Evolutionary conservation across 2,888 invertebrate species (phyloP), one percentile per base, ranked within the genome.

Genomic region (Kuschelorhynchus macadamiae): DNA sequence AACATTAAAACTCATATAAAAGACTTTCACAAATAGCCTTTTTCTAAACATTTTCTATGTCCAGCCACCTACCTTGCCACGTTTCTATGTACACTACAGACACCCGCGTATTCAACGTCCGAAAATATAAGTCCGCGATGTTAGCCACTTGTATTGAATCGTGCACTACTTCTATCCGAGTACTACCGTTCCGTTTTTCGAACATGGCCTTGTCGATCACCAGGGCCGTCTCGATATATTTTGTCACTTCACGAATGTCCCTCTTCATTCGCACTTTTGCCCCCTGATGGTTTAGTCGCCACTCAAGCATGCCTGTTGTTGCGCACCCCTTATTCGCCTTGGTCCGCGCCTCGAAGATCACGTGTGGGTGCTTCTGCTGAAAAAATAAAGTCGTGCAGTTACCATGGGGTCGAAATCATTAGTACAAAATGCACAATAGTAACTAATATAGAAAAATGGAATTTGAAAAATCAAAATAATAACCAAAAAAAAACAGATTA

Each of bases 121-220:
- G 92, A 75, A 83, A 84, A 73, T 84, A 84, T 90, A 97, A 87
- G 87, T 98, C 98, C 69, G 97, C 96, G 82, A 98, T 96, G 85
- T 98, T 98, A 75, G 97, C 96, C 76, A 97, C 95, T 88, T 97
- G 96, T 82, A 97, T 93, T 73, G 96, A 95, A 84, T 98, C 97
- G 82, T 96, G 94, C 76, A 97, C 93, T 33, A 81, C 80, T 66
- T 81, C 80, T 36, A 75, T 80, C 72, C 95, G 86, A 56, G 93
- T 93, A 84, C 94, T 95, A 71, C 95, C 94, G 83, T 96, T 96
- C 67, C 96, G 88, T 79, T 93, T 92, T 79, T 95, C 95, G 83
- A 96, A 96, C 96, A 98, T 97, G 47, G 95, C 93, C 85, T 96
- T 95, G 87, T 98, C 98, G 77, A 97, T 93, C 74, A 98, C 93